Base-by-base conservation (phyloP, 1,140 invertebrate genomes). In the Magallana ariakensis region DNA sequence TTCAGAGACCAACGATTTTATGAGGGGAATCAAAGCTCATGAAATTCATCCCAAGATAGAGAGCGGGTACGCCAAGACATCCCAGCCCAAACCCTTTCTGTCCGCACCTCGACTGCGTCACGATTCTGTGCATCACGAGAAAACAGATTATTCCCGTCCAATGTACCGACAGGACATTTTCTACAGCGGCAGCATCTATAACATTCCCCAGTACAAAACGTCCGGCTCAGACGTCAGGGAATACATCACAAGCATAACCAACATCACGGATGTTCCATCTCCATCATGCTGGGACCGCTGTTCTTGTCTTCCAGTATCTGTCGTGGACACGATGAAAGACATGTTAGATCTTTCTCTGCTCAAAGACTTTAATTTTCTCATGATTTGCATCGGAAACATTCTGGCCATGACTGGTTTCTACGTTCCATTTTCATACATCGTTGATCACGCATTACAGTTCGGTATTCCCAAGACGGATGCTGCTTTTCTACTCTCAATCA, bases 131-230 rank as follows among this genome's bases (percentile, higher is more conserved):
- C 58, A 85, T 54, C 56, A 87, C 15, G 70, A 83, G 11, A 93
- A 91, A 84, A 89, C 93, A 81, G 95, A 95, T 83, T 93, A 98
- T 95, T 97, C 98, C n/a, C 96, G 98, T 16, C 99, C 99, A 3
- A 95, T 99, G 94, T 99, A 98, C 8, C 96, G 98, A 70, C 99
- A 99, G 95, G 99, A 99, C 95, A 99, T 99, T 90, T 99, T 99
- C 95, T 99, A 99, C 95, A 98, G 98, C 15, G 98, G 99, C 33
- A 98, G 97, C 46, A 97, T 99, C 10, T 95, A 97, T 53, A 97
- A 99, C 95, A 95, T 99, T 82, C 97, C 97, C 0, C 97, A 99
- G 95, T 99, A 97, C 94, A 97, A 98, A 93, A 97, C 98, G 93
- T 97, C 98, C 92, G 98, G 98, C 94, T 98, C 98, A 91, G 98